A percentile compares a stretch with the other conserved stretches of the same genome.
Evolutionary conservation across 1,140 invertebrate genomes (phyloP).

Genomic region (Lordiphosa mommai): DNA sequence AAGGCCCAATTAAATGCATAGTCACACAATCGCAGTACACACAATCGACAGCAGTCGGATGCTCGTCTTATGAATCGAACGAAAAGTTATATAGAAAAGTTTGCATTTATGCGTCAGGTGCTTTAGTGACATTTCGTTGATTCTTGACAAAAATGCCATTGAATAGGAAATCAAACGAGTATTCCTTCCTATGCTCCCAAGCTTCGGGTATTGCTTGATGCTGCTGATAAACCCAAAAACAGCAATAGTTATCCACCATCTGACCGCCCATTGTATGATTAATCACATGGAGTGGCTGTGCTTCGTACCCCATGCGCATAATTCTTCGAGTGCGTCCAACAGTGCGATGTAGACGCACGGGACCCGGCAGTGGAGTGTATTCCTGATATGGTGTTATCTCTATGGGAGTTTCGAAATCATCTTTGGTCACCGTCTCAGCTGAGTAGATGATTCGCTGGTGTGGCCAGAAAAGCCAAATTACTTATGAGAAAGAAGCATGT

Average conservation of each 20-base stretch:
- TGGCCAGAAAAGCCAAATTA: background rate
- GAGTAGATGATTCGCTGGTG: too few relatives aligned
- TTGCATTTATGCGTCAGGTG: background rate
- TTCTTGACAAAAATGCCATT: constrained; percentile 40
- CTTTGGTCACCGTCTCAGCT: background rate
- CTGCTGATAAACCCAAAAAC: constrained; percentile 45
- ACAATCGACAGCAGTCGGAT: constrained; percentile 5
- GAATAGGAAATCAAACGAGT: constrained; percentile 42
- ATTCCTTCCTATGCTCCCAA: constrained; percentile 23
- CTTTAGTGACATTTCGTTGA: constrained; percentile 7
- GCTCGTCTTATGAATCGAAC: background rate
- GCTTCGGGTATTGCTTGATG: constrained; percentile 24
- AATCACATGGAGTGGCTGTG: background rate
- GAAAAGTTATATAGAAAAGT: background rate
- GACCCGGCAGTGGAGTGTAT: background rate
- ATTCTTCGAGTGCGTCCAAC: constrained; percentile 27
- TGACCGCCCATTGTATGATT: background rate
- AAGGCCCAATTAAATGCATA: constrained; percentile 52
- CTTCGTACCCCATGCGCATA: background rate
- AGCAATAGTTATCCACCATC: constrained; percentile 43
- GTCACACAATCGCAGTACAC: constrained; percentile 28
- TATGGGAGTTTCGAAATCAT: constrained; percentile 18
- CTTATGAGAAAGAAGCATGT: background rate
- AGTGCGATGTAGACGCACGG: background rate
- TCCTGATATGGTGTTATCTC: constrained; percentile 19